These are phyloP conservation scores for Leucophora obtusa DNA, from an alignment of 2,888 invertebrate genomes.

Conservation along the genomic window DNA sequence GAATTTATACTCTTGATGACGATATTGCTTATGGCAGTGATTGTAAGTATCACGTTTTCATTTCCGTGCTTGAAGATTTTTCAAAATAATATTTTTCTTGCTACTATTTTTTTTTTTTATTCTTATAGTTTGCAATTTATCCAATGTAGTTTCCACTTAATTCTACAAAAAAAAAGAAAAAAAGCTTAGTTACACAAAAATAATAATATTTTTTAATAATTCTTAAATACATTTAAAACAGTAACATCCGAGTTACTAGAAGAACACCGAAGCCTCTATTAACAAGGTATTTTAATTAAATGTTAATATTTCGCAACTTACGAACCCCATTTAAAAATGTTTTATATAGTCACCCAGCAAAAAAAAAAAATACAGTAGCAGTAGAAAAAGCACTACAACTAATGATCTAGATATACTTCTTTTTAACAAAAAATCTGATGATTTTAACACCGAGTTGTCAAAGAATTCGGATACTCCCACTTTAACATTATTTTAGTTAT, in stretches of 20 bases:
- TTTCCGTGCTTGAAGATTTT: conserved; percentile 47
- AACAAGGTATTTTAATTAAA: not conserved
- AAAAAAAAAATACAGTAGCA: no score
- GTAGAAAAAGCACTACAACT: no score
- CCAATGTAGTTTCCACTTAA: conserved; percentile 38
- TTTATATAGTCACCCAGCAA: no score
- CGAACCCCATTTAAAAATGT: not conserved
- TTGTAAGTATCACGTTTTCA: conserved; percentile 62
- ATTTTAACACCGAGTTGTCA: no score
- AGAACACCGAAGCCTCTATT: not conserved
- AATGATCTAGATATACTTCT: no score
- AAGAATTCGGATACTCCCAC: no score
- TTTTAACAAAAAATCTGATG: no score
- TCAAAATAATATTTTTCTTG: conserved; percentile 29
- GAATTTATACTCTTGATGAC: conserved; percentile 22
- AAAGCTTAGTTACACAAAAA: conserved; percentile 37
- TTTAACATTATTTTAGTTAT: no score
- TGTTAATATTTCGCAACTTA: no score
- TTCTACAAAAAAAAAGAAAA: conserved; percentile 10
- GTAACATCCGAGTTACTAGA: conserved; percentile 15
- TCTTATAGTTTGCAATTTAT: conserved; percentile 36
- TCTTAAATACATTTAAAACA: conserved; percentile 29
- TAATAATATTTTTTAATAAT: conserved; percentile 13
- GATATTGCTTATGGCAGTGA: conserved; percentile 60
- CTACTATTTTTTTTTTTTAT: not conserved